Conservation (phyloP, 2,888 invertebrate species). For the Oscheius sp. region DNA sequence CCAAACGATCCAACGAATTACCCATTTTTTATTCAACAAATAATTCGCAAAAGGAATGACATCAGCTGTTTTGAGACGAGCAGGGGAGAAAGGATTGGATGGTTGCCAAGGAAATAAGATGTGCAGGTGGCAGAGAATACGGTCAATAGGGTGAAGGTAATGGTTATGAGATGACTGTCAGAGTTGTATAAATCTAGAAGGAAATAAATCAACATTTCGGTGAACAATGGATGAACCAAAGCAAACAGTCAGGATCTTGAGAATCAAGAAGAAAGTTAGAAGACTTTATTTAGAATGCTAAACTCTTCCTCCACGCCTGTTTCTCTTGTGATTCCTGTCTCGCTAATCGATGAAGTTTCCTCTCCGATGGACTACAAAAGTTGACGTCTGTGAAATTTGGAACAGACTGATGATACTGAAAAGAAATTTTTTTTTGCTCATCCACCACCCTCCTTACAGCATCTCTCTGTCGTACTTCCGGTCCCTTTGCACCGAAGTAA, state of each 20-base stretch:
- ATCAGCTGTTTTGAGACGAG: not conserved
- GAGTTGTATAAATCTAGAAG: not conserved
- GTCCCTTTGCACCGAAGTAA: slow-evolving; percentile 26
- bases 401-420: slow-evolving; percentile 10
- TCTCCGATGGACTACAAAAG: slow-evolving; percentile 5
- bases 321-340: slow-evolving; percentile 4
- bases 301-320: slow-evolving; percentile 40
- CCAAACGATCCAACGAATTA: slow-evolving; percentile 25
- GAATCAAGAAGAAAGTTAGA: no score
- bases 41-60: not conserved
- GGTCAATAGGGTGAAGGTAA: no score
- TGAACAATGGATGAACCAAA: no score
- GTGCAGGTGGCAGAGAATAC: slow-evolving; percentile 4
- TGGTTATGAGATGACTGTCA: not conserved
- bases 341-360: not conserved
- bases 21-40: slow-evolving; percentile 25
- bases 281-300: slow-evolving; percentile 40
- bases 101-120: not conserved
- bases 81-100: not conserved
- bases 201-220: not conserved
- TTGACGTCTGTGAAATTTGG: not conserved
- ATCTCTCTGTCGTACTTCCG: slow-evolving; percentile 5
- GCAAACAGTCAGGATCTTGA: no score
- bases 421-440: no score
- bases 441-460: no score